phyloP scores from a whole-genome alignment of 2,113 vertebrate genomes.

The Entomyzon cyanotis region DNA sequence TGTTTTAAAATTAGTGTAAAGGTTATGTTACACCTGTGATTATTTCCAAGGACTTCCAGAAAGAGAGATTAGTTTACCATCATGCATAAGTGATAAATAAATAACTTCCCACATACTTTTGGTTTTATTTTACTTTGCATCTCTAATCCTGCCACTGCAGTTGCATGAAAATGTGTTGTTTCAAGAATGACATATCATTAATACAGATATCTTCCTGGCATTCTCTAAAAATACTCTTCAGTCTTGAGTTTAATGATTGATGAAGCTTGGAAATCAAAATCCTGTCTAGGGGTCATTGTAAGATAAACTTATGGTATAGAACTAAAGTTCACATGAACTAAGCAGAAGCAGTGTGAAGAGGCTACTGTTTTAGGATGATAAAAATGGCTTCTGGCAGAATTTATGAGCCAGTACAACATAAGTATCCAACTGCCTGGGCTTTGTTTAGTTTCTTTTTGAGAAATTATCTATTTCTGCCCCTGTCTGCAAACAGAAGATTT shows the following conservation, averaged over 20 bases:
- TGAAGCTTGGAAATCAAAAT: background rate
- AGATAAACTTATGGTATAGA: background rate
- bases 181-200: background rate
- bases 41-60: background rate
- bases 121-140: background rate
- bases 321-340: background rate
- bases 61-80: background rate
- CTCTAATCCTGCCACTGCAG: background rate
- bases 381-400: background rate
- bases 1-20: background rate
- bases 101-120: background rate
- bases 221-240: background rate
- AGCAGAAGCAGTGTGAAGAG: background rate
- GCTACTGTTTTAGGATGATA: background rate
- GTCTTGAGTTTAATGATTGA: background rate
- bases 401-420: background rate
- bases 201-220: background rate
- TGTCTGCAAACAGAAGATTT: background rate
- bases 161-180: background rate
- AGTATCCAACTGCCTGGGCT: background rate
- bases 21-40: background rate
- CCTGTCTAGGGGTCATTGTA: background rate
- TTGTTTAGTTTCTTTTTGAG: background rate
- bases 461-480: background rate
- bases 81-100: background rate